Conservation (phyloP, 2,113 vertebrate species). For the Heterocephalus glaber region DNA sequence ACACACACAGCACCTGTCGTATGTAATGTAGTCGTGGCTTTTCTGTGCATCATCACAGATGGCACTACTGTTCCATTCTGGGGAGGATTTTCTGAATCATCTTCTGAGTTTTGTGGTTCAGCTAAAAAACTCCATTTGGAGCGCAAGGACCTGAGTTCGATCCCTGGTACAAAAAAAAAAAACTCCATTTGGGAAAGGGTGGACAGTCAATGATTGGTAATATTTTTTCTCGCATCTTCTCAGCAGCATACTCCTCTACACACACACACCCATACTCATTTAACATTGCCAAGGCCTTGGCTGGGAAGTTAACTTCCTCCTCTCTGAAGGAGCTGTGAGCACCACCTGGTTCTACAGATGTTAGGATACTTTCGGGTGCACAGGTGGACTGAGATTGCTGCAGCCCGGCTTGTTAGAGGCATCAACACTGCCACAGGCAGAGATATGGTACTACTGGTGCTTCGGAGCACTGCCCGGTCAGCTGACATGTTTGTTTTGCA, state of each 20-base stretch:
- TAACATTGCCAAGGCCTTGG: background rate
- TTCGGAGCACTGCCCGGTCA: background rate
- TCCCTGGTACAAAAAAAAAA: too few relatives aligned
- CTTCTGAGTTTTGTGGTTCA: background rate
- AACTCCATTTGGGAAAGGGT: background rate
- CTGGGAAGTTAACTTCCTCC: background rate
- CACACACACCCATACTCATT: too few relatives aligned
- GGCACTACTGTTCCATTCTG: background rate
- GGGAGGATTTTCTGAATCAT: background rate
- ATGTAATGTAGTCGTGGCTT: background rate
- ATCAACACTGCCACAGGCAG: background rate
- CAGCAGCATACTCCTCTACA: background rate
- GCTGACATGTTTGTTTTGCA: background rate
- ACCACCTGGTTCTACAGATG: background rate
- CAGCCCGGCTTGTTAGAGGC: background rate
- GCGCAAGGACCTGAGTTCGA: too few relatives aligned
- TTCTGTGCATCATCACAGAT: background rate
- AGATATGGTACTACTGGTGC: background rate
- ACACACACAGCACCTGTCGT: background rate
- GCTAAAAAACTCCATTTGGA: background rate
- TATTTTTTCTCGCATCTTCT: background rate
- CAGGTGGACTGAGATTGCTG: background rate
- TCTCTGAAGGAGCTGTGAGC: background rate
- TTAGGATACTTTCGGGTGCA: background rate
- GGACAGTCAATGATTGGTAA: background rate